A percentile compares a stretch with the other conserved stretches of the same genome.
Conservation (phyloP, 1,140 invertebrate genomes). For the Lepidurus packardi region DNA sequence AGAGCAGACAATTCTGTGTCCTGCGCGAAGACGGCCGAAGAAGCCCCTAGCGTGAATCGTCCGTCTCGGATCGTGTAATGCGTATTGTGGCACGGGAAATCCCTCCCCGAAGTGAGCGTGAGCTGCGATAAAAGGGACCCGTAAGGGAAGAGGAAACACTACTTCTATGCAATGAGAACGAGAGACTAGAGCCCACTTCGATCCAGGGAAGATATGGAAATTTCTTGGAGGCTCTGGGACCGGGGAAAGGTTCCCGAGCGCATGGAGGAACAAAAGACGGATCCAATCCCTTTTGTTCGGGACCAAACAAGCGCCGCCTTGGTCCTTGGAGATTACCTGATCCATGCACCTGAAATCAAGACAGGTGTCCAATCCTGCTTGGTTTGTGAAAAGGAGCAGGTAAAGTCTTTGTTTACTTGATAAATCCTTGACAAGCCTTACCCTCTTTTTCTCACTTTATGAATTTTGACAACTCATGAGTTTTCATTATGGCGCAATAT, state of each 20-base stretch:
- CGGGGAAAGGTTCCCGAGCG: slow-evolving; percentile 7
- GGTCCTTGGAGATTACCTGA: slow-evolving; percentile 16
- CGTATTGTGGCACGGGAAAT: neutral
- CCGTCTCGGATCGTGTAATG: neutral
- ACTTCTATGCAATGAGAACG: slow-evolving; percentile 18
- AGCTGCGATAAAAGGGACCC: neutral
- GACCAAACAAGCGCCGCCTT: neutral
- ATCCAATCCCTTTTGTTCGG: slow-evolving; percentile 18
- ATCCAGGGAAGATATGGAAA: slow-evolving; percentile 1
- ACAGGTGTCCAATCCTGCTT: slow-evolving; percentile 4
- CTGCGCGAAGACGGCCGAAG: neutral
- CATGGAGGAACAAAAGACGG: neutral
- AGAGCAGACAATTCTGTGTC: neutral
- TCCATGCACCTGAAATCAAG: slow-evolving; percentile 17
- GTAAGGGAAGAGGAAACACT: slow-evolving; percentile 5
- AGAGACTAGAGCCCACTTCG: slow-evolving; percentile 6
- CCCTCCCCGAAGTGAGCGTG: neutral
- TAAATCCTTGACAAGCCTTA: neutral
- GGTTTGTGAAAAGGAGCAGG: neutral
- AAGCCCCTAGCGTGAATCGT: neutral
- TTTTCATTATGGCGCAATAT: too few species aligned
- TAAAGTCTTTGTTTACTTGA: neutral
- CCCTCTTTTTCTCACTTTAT: too few species aligned
- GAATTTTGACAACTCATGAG: too few species aligned
- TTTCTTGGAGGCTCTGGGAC: neutral